phyloP scores from a whole-genome alignment of 1,140 invertebrate genomes.

The Anastrepha ludens region DNA sequence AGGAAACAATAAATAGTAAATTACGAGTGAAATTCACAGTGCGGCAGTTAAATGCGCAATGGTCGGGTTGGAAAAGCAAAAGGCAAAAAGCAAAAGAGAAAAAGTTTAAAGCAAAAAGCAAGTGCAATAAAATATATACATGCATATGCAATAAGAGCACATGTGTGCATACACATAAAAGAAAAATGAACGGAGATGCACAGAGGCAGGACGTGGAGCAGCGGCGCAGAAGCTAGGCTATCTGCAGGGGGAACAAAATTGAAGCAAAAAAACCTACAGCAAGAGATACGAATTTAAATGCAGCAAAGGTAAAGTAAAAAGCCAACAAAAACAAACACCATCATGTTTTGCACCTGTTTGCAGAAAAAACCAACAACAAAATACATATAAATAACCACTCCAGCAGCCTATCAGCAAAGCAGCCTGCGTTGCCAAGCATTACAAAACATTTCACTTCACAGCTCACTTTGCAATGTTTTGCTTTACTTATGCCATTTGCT shows the following conservation, averaged over 20 bases:
- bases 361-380: not conserved
- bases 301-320: constrained; percentile 3
- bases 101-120: not conserved
- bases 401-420: constrained; percentile 4
- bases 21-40: constrained; percentile 29
- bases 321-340: not conserved
- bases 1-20: constrained; percentile 53
- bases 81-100: not conserved
- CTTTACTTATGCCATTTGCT: constrained; percentile 35
- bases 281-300: constrained; percentile 41
- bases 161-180: not conserved
- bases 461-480: not conserved
- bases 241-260: not conserved
- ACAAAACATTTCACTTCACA: not conserved
- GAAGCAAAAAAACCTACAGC: not conserved
- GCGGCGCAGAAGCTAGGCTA: not conserved
- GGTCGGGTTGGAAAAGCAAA: not conserved
- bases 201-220: not conserved
- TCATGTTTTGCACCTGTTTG: constrained; percentile 19
- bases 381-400: not conserved
- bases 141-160: constrained; percentile 19
- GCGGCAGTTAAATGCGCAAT: constrained; percentile 49
- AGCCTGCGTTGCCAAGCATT: not conserved
- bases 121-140: constrained; percentile 10
- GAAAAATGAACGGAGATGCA: not conserved